These are phyloP conservation scores for Talpa occidentalis DNA, from an alignment of 2,113 vertebrate genomes.

Conservation along the genomic window DNA sequence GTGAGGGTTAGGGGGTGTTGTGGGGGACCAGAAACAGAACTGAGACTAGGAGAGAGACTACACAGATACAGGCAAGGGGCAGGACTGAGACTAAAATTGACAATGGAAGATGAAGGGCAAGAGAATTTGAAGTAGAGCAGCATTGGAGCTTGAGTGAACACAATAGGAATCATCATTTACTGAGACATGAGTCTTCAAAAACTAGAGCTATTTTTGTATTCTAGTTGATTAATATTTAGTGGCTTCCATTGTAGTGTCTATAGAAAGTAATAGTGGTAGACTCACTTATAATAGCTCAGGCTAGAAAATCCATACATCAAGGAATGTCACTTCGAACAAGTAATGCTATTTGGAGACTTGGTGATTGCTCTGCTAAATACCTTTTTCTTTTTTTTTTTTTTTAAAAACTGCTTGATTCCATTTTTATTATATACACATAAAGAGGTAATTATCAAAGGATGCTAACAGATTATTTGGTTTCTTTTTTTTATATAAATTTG, in stretches of 20 bases:
- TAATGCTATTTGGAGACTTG: not conserved
- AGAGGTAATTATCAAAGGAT: conserved; percentile 4
- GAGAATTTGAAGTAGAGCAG: not conserved
- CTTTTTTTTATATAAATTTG: too few relatives aligned
- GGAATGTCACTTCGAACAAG: not conserved
- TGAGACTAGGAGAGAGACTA: not conserved
- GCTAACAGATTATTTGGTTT: conserved; percentile 37
- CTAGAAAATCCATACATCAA: conserved; percentile 18
- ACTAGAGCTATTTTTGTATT: not conserved
- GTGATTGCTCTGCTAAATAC: not conserved
- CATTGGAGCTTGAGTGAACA: not conserved
- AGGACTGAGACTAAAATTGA: not conserved
- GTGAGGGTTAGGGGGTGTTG: too few relatives aligned
- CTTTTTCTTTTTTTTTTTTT: too few relatives aligned
- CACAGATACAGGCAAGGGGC: not conserved
- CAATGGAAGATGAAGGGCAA: not conserved
- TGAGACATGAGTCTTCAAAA: not conserved
- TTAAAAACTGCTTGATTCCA: conserved; percentile 14
- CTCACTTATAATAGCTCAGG: not conserved
- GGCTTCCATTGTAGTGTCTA: not conserved
- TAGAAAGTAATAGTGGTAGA: not conserved
- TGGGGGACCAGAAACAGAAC: not conserved
- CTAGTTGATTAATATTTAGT: not conserved
- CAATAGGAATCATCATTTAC: not conserved
- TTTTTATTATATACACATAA: not conserved